Percentiles rank a stretch among this genome's conserved stretches.
phyloP scores from a whole-genome alignment of 2,113 vertebrate genomes.

The Panurus biarmicus region DNA sequence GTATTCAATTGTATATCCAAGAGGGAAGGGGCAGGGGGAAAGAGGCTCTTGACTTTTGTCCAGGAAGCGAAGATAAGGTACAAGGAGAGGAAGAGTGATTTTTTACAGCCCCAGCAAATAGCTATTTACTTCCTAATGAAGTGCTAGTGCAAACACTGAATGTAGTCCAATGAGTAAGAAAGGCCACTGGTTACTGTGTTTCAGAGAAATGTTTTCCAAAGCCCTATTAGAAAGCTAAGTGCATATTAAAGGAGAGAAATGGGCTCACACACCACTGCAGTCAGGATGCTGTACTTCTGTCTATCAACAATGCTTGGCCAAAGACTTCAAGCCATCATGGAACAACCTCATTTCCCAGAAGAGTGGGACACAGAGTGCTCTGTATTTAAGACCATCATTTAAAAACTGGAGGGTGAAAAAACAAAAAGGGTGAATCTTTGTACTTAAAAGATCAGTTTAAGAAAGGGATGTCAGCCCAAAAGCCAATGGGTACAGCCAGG shows the following conservation, averaged over 20 bases:
- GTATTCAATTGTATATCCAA: not conserved
- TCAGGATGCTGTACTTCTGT: not conserved
- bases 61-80: conserved; percentile 59
- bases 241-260: not conserved
- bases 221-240: not conserved
- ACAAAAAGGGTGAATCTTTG: not conserved
- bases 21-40: not conserved
- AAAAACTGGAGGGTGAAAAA: not conserved
- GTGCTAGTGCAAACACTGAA: not conserved
- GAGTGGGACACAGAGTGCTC: not conserved
- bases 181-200: not conserved
- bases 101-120: conserved; percentile 27
- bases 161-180: conserved; percentile 11
- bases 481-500: not conserved
- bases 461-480: not conserved
- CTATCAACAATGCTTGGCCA: not conserved
- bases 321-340: not conserved
- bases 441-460: not conserved
- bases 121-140: conserved; percentile 31
- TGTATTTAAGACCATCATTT: not conserved
- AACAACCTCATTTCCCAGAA: not conserved
- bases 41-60: conserved; percentile 38
- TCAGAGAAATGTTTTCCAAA: not conserved
- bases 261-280: not conserved
- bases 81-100: conserved; percentile 32